phyloP scores from a whole-genome alignment of 2,888 invertebrate genomes.

The Myopa testacea region DNA sequence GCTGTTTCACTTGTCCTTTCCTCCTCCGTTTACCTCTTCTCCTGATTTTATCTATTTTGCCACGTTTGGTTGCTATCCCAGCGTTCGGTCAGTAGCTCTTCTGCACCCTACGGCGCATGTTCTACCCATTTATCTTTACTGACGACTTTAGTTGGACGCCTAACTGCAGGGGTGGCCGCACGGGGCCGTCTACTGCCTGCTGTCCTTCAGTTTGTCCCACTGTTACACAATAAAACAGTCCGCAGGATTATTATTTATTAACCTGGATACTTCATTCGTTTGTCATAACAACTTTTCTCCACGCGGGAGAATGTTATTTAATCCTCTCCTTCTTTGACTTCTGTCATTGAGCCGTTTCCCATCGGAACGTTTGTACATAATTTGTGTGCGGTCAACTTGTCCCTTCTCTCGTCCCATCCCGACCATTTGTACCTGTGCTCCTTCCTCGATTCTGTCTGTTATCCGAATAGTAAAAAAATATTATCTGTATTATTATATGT shows the following conservation, averaged over 20 bases:
- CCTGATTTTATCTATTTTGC: too few relatives aligned
- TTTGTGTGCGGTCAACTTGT: background rate
- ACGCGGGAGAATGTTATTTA: background rate
- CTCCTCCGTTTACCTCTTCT: too few relatives aligned
- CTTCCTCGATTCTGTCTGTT: too few relatives aligned
- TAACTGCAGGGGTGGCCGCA: slow-evolving; percentile 23
- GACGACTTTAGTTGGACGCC: slow-evolving; percentile 21
- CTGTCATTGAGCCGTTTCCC: background rate
- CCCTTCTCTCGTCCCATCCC: too few relatives aligned
- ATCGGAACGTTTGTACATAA: background rate
- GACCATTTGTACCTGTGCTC: too few relatives aligned
- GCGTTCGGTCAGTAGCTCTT: too few relatives aligned
- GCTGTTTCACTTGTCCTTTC: background rate
- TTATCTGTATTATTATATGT: too few relatives aligned
- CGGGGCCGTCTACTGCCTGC: background rate
- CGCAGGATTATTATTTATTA: slow-evolving; percentile 15
- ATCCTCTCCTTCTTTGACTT: background rate
- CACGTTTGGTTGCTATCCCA: too few relatives aligned
- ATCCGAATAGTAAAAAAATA: too few relatives aligned
- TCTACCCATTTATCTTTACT: too few relatives aligned
- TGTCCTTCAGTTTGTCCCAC: background rate
- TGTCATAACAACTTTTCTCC: slow-evolving; percentile 27
- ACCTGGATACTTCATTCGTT: slow-evolving; percentile 12
- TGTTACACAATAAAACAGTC: background rate
- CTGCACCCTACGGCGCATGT: too few relatives aligned